A percentile compares a stretch with the other conserved stretches of the same genome.
phyloP scores from a whole-genome alignment of 2,888 invertebrate species.

The Cephus pulcher region DNA sequence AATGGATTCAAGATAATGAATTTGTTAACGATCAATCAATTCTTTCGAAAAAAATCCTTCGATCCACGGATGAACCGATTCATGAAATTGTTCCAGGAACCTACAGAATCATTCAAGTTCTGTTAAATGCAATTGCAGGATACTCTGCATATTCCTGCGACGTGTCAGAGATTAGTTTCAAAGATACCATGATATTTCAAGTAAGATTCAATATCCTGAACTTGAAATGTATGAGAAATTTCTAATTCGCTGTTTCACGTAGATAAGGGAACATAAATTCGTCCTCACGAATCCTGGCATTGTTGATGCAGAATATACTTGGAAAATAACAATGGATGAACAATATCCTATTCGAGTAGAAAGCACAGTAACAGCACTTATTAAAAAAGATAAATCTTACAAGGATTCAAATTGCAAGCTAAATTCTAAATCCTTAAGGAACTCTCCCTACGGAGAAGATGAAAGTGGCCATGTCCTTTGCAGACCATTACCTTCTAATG shows the following conservation, averaged over 20 bases:
- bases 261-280: constrained; percentile 45
- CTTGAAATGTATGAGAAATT: background rate
- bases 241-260: constrained; percentile 6
- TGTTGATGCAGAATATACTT: constrained; percentile 43
- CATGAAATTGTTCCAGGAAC: constrained; percentile 48
- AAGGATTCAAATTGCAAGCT: constrained; percentile 21
- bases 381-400: constrained; percentile 5
- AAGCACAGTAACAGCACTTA: constrained; percentile 12
- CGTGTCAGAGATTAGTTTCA: constrained; percentile 66
- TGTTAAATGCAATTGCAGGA: constrained; percentile 69
- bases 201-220: constrained; percentile 40
- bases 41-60: constrained; percentile 45
- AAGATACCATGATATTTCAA: constrained; percentile 71
- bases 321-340: constrained; percentile 50
- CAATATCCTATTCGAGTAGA: constrained; percentile 42
- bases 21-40: constrained; percentile 9
- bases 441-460: background rate
- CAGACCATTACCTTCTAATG: background rate
- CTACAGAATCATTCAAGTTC: constrained; percentile 63
- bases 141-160: constrained; percentile 69
- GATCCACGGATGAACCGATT: constrained; percentile 55
- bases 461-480: background rate
- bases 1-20: constrained; percentile 46
- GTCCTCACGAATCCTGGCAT: constrained; percentile 43
- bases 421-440: constrained; percentile 23